A percentile compares a stretch with the other conserved stretches of the same genome.
phyloP scores from a whole-genome alignment of 2,888 invertebrate genomes.

The Ferrisia virgata region DNA sequence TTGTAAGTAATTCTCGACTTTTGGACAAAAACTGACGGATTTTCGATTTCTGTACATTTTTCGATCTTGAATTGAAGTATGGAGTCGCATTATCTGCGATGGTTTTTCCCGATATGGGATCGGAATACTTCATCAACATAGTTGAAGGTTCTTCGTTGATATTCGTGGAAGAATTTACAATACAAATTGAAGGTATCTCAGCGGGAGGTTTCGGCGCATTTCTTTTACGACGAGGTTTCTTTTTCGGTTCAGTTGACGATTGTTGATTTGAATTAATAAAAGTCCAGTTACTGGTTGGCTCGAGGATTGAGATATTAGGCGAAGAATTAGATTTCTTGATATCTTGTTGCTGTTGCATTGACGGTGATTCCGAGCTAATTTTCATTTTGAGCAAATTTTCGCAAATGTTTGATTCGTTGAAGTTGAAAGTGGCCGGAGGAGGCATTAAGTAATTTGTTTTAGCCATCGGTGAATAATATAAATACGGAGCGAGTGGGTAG shows the following conservation, averaged over 20 bases:
- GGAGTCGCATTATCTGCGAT: neutral
- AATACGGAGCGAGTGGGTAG: neutral
- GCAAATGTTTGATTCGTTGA: neutral
- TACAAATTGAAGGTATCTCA: neutral
- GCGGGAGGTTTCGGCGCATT: conserved; percentile 37
- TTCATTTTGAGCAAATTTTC: conserved; percentile 3
- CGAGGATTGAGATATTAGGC: neutral
- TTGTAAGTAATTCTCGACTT: conserved; percentile 16
- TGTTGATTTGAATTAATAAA: neutral
- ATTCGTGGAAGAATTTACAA: neutral
- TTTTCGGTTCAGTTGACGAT: neutral
- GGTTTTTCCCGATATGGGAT: no score
- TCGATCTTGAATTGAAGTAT: neutral
- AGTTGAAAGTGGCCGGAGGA: neutral
- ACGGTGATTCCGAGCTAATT: neutral
- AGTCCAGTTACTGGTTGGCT: neutral
- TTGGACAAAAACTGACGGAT: conserved; percentile 25
- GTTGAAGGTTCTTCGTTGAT: neutral
- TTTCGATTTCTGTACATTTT: neutral
- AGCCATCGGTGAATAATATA: neutral
- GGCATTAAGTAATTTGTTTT: neutral
- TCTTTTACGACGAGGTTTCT: conserved; percentile 1
- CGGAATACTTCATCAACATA: no score
- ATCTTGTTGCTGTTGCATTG: no score
- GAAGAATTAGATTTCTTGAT: conserved; percentile 10